phyloP scores from a whole-genome alignment of 2,888 invertebrate genomes.

The Ectemnius continuus region DNA sequence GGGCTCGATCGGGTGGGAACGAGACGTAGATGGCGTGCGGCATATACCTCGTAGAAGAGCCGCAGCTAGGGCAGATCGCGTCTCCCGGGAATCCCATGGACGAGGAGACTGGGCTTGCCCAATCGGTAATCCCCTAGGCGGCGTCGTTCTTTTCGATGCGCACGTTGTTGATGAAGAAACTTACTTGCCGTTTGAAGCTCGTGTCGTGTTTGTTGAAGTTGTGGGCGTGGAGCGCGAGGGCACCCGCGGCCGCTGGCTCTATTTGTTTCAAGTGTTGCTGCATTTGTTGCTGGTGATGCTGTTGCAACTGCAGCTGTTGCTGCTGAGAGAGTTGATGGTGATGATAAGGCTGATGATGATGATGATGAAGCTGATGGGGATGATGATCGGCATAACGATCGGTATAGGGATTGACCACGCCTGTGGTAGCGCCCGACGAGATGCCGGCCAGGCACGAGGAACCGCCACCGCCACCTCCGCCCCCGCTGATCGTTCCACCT shows the following conservation, averaged over 20 bases:
- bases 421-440: constrained; percentile 71
- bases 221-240: constrained; percentile 78
- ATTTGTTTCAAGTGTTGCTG: constrained; percentile 73
- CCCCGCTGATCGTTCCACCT: constrained; percentile 60
- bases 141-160: constrained; percentile 86
- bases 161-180: constrained; percentile 90
- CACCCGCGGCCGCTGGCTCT: constrained; percentile 74
- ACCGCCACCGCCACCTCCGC: constrained; percentile 53
- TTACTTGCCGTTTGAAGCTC: constrained; percentile 90
- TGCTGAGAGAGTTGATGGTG: constrained; percentile 58
- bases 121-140: constrained; percentile 59
- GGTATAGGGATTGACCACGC: constrained; percentile 74
- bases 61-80: neutral
- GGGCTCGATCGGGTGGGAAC: neutral
- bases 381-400: constrained; percentile 67
- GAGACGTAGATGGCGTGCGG: neutral
- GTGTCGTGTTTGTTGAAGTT: constrained; percentile 83
- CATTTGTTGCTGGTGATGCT: constrained; percentile 66
- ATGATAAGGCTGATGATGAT: constrained; percentile 62
- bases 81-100: constrained; percentile 9
- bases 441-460: constrained; percentile 71
- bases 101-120: constrained; percentile 9
- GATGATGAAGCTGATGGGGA: constrained; percentile 63
- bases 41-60: neutral
- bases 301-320: constrained; percentile 63